A percentile compares a stretch with the other conserved stretches of the same genome.
phyloP scores from a whole-genome alignment of 2,888 invertebrate genomes.

The Eupithecia exiguata region DNA sequence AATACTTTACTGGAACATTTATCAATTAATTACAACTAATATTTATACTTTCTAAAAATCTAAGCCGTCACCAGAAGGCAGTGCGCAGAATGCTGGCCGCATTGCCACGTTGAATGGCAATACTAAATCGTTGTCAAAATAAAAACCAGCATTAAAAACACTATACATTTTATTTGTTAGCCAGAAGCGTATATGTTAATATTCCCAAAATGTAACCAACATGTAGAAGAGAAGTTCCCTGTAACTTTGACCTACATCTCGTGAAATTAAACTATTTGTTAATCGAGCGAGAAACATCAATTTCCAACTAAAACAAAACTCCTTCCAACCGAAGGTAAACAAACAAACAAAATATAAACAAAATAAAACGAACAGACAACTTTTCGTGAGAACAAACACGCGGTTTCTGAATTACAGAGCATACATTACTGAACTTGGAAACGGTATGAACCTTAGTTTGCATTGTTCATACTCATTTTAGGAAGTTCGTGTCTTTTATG shows the following conservation, averaged over 20 bases:
- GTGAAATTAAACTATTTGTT: conserved; percentile 29
- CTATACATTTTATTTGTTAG: no score
- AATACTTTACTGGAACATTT: background rate
- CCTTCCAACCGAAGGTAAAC: conserved; percentile 35
- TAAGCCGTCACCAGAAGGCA: no score
- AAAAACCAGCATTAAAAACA: no score
- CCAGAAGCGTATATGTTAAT: background rate
- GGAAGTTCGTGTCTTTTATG: background rate
- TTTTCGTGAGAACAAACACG: conserved; percentile 32
- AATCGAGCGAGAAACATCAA: conserved; percentile 28
- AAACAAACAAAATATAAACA: conserved; percentile 45
- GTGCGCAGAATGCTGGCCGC: no score
- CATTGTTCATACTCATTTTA: conserved; percentile 1
- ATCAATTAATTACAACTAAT: no score
- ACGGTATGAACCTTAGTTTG: conserved; percentile 6
- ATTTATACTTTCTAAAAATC: no score
- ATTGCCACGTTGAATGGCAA: no score
- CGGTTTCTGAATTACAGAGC: background rate
- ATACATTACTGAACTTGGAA: background rate
- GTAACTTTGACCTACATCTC: conserved; percentile 29
- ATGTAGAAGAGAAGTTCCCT: conserved; percentile 14
- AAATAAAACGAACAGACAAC: conserved; percentile 41
- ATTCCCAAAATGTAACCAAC: conserved; percentile 1
- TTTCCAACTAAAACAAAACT: conserved; percentile 32
- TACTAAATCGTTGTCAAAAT: no score